Conservation (phyloP, 2,113 vertebrate genomes). For the Serinus canaria region DNA sequence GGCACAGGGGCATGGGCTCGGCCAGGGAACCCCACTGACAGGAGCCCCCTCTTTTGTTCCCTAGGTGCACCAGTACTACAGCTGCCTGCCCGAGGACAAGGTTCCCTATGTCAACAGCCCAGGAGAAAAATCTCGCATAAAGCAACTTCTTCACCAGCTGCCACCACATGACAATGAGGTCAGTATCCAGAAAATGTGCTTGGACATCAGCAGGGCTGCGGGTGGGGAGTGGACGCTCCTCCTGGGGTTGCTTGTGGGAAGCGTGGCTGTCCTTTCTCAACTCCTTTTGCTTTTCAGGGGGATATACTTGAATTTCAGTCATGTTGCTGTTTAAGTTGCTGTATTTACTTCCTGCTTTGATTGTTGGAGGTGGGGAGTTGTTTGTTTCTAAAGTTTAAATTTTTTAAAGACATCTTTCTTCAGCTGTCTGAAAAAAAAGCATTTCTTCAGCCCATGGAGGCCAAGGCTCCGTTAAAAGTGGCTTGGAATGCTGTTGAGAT, state of each 20-base stretch:
- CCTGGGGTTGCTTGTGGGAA: not conserved
- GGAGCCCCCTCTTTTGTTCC: constrained; percentile 16
- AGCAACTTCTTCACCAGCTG: constrained; percentile 96
- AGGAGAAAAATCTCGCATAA: constrained; percentile 95
- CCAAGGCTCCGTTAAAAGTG: not conserved
- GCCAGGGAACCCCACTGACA: not conserved
- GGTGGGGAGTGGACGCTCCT: not conserved
- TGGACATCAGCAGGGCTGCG: not conserved
- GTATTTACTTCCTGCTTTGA: not conserved
- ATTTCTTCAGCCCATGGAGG: not conserved
- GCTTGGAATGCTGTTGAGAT: not conserved
- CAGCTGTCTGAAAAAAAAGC: not conserved
- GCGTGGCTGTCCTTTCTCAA: not conserved
- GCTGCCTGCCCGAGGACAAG: constrained; percentile 97
- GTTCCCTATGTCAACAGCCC: constrained; percentile 98
- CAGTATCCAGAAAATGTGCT: constrained; percentile 41
- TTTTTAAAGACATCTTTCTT: not conserved
- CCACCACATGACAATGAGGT: constrained; percentile 99
- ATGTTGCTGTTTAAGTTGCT: not conserved
- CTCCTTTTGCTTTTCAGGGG: not conserved
- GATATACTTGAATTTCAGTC: not conserved
- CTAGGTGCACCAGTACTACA: constrained; percentile 98
- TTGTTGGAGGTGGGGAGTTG: not conserved
- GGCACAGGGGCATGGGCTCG: not conserved
- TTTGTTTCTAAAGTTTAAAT: not conserved